These are phyloP conservation scores for Frankliniella fusca DNA, from an alignment of 2,888 invertebrate species.

Conservation along the genomic window DNA sequence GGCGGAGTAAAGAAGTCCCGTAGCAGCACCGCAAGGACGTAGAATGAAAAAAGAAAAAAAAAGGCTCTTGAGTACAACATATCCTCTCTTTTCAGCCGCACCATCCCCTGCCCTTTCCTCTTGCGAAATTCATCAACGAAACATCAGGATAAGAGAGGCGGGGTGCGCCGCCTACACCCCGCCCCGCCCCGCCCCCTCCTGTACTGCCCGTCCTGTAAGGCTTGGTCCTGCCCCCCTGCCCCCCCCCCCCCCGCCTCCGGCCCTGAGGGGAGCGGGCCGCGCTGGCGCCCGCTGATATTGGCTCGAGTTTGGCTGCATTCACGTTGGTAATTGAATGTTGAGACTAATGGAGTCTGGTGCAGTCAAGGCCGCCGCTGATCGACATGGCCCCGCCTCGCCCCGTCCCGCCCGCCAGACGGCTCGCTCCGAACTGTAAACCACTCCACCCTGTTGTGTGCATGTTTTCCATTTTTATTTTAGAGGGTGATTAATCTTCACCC, in stretches of 20 bases:
- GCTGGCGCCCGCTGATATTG: not conserved
- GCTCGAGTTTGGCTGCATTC: not conserved
- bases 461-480: too few species aligned
- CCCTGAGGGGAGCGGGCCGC: not conserved
- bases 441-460: too few species aligned
- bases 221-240: not conserved
- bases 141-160: slow-evolving; percentile 14
- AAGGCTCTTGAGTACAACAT: too few species aligned
- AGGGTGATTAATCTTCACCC: too few species aligned
- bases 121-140: slow-evolving; percentile 11
- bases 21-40: not conserved
- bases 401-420: too few species aligned
- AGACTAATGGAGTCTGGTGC: slow-evolving; percentile 26
- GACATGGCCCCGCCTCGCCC: not conserved
- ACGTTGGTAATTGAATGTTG: not conserved
- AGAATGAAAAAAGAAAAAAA: not conserved
- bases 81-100: not conserved
- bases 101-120: not conserved
- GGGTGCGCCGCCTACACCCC: not conserved
- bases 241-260: not conserved
- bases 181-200: not conserved
- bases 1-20: too few species aligned
- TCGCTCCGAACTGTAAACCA: too few species aligned
- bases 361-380: not conserved
- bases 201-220: not conserved